Evolutionary conservation across 2,888 invertebrate genomes (phyloP), one percentile per base, ranked within the genome.

Genomic region (Xanthia icteritia): DNA sequence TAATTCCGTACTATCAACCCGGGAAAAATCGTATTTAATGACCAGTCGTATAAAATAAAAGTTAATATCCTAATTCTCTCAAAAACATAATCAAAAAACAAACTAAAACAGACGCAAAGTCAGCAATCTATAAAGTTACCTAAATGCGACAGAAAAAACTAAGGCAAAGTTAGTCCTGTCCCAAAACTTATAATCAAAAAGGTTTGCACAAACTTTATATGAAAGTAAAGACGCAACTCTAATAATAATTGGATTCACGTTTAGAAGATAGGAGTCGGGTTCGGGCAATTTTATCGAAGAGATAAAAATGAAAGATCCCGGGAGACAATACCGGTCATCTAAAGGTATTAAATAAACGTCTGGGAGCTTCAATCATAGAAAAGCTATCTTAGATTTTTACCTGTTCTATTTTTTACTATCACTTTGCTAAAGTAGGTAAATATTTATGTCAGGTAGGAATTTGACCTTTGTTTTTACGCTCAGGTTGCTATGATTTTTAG

Each of bases 311-410:
- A 23, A 36, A 45, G 56, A 8, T 36, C 42, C 36, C 56, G 0
- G 5, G 39, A 51, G 60, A 83, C 31, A 58, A 64, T 74, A 72
- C 39, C n/a, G 64, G 54, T n/a, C 61, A 74, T 48, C 65, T 71
- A 51, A 71, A 72, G 42, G 23, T 69, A 80, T 84, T 80, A 45
- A 74, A 39, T 73, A 17, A 60, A 72, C 15, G 27, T 58, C 70
- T 68, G 11, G 2, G 60, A 56, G n/a, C 5, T 60, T 68, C 51
- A 31, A 45, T 61, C 64, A 72, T 56, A 39, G 48, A 56, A 56
- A 67, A 54, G 36, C 36, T 51, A 5, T 66, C 36, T 56, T 11
- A 5, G 11, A 45, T 23, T 39, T n/a, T 63, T 45, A 27, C 5
- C 11, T 45, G 48, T 54, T 39, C 27, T 39, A n/a, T 17, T 77